Conservation (phyloP, 2,113 vertebrate genomes). For the Syrrhaptes paradoxus region DNA sequence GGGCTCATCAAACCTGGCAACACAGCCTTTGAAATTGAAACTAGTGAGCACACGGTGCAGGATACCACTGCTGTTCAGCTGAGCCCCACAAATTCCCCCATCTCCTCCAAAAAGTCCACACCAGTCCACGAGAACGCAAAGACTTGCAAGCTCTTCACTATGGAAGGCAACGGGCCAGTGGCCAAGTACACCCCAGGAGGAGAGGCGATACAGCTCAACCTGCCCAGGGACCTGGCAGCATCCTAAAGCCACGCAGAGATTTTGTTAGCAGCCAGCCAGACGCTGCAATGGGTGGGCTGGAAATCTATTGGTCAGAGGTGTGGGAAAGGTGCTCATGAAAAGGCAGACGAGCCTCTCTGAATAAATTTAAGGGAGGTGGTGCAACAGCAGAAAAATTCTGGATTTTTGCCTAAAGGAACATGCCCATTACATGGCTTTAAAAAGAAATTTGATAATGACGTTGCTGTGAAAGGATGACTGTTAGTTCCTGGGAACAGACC, state of each 20-base stretch:
- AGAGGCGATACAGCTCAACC: constrained; percentile 70
- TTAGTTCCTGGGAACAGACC: background rate
- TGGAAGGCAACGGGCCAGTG: constrained; percentile 68
- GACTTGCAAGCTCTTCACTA: constrained; percentile 70
- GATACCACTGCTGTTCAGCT: constrained; percentile 93
- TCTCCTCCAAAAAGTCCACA: constrained; percentile 84
- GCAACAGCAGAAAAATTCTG: background rate
- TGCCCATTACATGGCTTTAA: background rate
- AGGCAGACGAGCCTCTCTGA: background rate
- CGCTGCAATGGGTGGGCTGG: background rate
- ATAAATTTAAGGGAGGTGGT: background rate
- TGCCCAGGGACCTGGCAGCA: constrained; percentile 71
- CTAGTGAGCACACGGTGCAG: constrained; percentile 92
- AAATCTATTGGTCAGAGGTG: background rate
- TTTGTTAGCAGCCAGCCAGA: constrained; percentile 18
- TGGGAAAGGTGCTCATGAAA: constrained; percentile 2
- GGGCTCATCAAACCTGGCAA: constrained; percentile 81
- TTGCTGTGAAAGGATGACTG: background rate
- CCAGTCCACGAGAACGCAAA: constrained; percentile 54
- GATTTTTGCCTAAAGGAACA: background rate
- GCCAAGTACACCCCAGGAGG: constrained; percentile 59
- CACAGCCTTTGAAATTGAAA: constrained; percentile 91
- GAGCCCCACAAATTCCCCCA: constrained; percentile 87
- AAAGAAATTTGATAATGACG: background rate
- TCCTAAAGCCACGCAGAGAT: constrained; percentile 51